Evolutionary conservation across 2,888 invertebrate species (phyloP), one percentile per base, ranked within the genome.

Genomic region (Aphrophora alni): DNA sequence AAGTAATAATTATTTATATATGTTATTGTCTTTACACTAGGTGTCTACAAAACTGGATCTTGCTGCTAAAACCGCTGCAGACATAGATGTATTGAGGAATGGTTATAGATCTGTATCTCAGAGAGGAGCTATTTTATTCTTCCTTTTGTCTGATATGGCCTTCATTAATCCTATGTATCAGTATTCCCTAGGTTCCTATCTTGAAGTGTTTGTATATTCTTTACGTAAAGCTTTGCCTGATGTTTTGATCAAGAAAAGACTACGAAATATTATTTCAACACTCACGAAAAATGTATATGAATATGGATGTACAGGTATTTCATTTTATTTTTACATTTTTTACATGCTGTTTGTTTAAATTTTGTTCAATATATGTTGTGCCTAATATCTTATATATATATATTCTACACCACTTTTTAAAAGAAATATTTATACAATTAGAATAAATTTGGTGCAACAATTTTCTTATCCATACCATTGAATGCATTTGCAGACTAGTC

Each of bases 141-240:
- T 97, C 87, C 96, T 97, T 0, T 89, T 98, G 25, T 93, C 96
- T 0, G 97, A 97, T 87, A 95, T 98, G 96, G 94, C 97, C 0
- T 91, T 92, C 0, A 95, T 98, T 2, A 97, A 96, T 88, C 89
- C 92, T 51, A 98, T 98, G 97, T 98, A 98, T 87, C 97, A 98
- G 86, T 97, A 97, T 88, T 97, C 97, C 0, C 89, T 98, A 80
- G 92, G 92, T 0, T 93, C 96, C 0, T 98, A 97, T 86, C 89
- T 97, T 33, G 95, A 95, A 84, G 95, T 97, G 0, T 98, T 97
- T 86, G 90, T 92, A 0, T 94, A 91, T 87, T 95, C 97, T 0
- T 88, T 98, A 77, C 92, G 93, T 81, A 96, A 95, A 88, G 94
- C 97, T 3, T 90, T 95, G 87, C 95, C 96, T 0, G 95, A 97